Base-by-base conservation (phyloP, 1,140 invertebrate species). In the Globodera ellingtonae region DNA sequence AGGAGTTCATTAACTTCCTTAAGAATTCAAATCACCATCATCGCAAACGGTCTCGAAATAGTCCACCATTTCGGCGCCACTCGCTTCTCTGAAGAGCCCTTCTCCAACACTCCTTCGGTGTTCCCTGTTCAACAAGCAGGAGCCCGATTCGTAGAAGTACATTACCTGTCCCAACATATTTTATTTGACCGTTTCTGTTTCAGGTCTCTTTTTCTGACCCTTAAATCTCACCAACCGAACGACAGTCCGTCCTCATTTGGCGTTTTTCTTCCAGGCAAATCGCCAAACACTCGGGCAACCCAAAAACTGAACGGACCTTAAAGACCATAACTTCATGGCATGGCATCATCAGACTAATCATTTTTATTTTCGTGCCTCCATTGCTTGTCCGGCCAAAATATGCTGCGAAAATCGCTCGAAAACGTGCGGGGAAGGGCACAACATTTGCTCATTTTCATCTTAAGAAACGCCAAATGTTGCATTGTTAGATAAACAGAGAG, bases 21-120 rank as follows among this genome's bases (percentile, higher is more conserved):
- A 35, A 35, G 35, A 35, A 35, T 35, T 35, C 3, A 35, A 35
- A 35, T 35, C 35, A 89, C 87, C 84, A 74, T 89, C 87, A 13
- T 81, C 79, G 73, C 88, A 88, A 72, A 85, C 84, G 73, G 86
- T 88, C 80, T 88, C 87, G 79, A 88, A 88, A 80, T 88, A 88
- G 79, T 88, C 87, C 35, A 88, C 88, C 52, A 87, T 24, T 46
- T 84, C 77, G 44, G 79, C 81, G 35, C 85, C 62, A 15, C 81
- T 86, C 24, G 86, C 77, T 73, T 78, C 72, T 9, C 67, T 80
- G 70, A 86, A 88, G 48, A 85, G 50, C n/a, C 84, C 65, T 66
- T 84, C 75, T 35, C 1, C n/a, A 7, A 62, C 75, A 21, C 71
- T 78, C 74, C 79, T 83, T 72, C 72, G 75, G 79, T 78, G 67